A percentile compares a stretch with the other conserved stretches of the same genome.
Evolutionary conservation across 2,888 invertebrate genomes (phyloP).

Genomic region (Eupithecia dodoneata): DNA sequence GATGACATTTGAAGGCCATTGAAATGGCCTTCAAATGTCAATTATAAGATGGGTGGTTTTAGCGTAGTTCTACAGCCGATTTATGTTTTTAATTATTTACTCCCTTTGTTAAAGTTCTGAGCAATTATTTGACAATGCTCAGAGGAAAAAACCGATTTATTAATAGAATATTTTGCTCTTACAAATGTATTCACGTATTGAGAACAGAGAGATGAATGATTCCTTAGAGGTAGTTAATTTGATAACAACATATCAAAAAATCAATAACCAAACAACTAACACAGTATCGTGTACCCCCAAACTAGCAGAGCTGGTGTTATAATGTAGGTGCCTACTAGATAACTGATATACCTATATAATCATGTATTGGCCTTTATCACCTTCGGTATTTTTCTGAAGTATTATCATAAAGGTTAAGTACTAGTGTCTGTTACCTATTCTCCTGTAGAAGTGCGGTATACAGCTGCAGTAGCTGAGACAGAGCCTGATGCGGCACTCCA

Average conservation of each 20-base stretch:
- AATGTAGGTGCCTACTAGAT: no score
- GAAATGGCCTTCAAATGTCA: no score
- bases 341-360: no score
- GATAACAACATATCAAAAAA: background rate
- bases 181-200: background rate
- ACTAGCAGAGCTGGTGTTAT: no score
- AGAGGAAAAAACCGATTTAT: background rate
- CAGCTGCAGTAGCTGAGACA: conserved; percentile 87
- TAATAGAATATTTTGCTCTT: background rate
- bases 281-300: background rate
- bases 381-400: no score
- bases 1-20: no score
- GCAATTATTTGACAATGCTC: background rate
- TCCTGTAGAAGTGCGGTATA: conserved; percentile 89
- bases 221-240: background rate
- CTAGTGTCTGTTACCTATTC: conserved; percentile 75
- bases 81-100: background rate
- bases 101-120: background rate
- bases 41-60: no score
- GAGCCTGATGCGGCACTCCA: conserved; percentile 87
- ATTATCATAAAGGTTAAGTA: no score
- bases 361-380: no score
- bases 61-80: no score
- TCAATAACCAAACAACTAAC: background rate
- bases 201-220: background rate